These are phyloP conservation scores for Capitella teleta DNA, from an alignment of 1,140 invertebrate species.

Conservation along the genomic window DNA sequence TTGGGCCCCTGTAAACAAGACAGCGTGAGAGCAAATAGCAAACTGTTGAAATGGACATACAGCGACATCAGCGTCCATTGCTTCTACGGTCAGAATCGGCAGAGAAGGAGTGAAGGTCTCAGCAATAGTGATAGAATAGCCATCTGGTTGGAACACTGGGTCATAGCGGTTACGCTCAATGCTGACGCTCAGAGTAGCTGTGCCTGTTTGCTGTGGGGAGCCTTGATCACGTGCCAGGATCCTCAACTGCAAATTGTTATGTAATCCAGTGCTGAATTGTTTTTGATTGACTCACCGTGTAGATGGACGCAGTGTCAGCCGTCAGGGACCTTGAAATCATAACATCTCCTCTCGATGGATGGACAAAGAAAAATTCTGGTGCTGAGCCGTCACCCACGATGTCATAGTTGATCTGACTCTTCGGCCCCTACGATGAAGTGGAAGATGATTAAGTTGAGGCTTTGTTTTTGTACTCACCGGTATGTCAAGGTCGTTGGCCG, in stretches of 20 bases:
- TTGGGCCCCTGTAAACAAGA: slow-evolving; percentile 16
- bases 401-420: slow-evolving; percentile 7
- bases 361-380: slow-evolving; percentile 7
- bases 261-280: neutral
- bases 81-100: slow-evolving; percentile 14
- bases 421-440: slow-evolving; percentile 9
- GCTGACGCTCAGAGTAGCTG: slow-evolving; percentile 2
- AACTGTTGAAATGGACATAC: too few species aligned
- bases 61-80: slow-evolving; percentile 18
- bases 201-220: slow-evolving; percentile 4
- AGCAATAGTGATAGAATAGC: slow-evolving; percentile 16
- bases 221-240: slow-evolving; percentile 9
- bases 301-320: neutral
- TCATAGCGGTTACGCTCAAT: slow-evolving; percentile 2
- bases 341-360: slow-evolving; percentile 7
- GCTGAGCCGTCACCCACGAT: slow-evolving; percentile 1
- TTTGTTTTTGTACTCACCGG: too few species aligned
- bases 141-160: neutral
- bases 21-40: too few species aligned
- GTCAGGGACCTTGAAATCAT: slow-evolving; percentile 4
- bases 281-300: neutral
- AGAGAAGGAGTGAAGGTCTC: slow-evolving; percentile 16
- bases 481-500: slow-evolving; percentile 5
- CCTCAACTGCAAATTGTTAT: slow-evolving; percentile 1
- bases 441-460: too few species aligned